Conservation (phyloP, 2,113 vertebrate genomes). For the Microcebus ravelobensis region DNA sequence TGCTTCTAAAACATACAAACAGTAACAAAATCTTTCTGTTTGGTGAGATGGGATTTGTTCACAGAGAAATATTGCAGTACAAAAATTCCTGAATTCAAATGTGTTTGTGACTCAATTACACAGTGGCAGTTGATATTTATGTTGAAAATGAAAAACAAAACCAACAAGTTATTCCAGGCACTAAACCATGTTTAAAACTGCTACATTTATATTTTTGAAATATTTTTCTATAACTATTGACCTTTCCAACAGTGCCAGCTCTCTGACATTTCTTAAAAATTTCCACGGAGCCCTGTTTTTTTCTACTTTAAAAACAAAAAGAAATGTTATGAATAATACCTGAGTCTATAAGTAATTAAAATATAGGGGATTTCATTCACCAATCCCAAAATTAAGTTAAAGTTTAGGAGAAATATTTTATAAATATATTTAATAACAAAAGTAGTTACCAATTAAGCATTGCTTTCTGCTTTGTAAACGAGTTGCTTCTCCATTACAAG, state of each 20-base stretch:
- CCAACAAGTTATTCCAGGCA: slow-evolving; percentile 70
- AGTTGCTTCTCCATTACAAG: slow-evolving; percentile 62
- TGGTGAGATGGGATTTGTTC: slow-evolving; percentile 59
- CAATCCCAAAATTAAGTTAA: slow-evolving; percentile 31
- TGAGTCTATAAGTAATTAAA: slow-evolving; percentile 66
- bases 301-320: slow-evolving; percentile 45
- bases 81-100: slow-evolving; percentile 70
- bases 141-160: slow-evolving; percentile 70
- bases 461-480: slow-evolving; percentile 10
- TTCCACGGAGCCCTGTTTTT: slow-evolving; percentile 42
- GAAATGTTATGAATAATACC: slow-evolving; percentile 19
- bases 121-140: slow-evolving; percentile 70
- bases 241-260: slow-evolving; percentile 41
- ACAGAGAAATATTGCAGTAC: slow-evolving; percentile 53
- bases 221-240: slow-evolving; percentile 71
- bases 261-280: slow-evolving; percentile 66
- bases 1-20: slow-evolving; percentile 60
- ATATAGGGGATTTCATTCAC: slow-evolving; percentile 5
- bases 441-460: slow-evolving; percentile 44
- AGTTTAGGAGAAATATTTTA: slow-evolving; percentile 51
- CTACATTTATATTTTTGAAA: slow-evolving; percentile 67
- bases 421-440: slow-evolving; percentile 68
- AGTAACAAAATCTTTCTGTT: slow-evolving; percentile 71
- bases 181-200: slow-evolving; percentile 64
- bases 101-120: slow-evolving; percentile 63